phyloP scores from a whole-genome alignment of 35 echinoderm and acorn worm genomes.

The Patiria miniata region DNA sequence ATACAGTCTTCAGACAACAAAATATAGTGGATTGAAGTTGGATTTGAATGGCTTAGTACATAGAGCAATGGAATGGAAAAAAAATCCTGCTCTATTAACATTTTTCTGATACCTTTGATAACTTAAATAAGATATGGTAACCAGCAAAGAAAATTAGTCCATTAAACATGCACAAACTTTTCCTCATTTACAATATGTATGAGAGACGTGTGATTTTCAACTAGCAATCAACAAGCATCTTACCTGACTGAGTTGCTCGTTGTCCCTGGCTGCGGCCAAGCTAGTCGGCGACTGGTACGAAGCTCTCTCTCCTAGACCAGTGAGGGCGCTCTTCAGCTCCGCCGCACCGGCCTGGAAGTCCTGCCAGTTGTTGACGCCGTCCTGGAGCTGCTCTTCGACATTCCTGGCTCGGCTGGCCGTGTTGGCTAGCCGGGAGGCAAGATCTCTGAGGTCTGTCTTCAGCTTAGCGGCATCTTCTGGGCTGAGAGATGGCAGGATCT shows the following conservation, averaged over 20 bases:
- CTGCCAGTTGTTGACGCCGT: constrained; percentile 56
- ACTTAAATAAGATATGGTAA: too few relatives aligned
- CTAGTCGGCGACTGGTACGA: constrained; percentile 44
- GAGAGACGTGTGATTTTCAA: not conserved
- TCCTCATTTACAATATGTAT: too few relatives aligned
- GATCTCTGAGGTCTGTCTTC: constrained; percentile 39
- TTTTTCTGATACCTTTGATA: too few relatives aligned
- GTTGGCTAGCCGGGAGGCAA: constrained; percentile 52
- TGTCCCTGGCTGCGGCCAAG: constrained; percentile 47
- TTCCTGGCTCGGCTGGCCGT: constrained; percentile 32
- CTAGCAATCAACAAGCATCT: not conserved
- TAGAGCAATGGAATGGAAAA: too few relatives aligned
- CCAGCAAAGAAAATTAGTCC: too few relatives aligned
- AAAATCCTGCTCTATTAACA: too few relatives aligned
- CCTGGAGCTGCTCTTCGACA: constrained; percentile 37
- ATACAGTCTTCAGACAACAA: too few relatives aligned
- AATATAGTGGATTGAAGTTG: too few relatives aligned
- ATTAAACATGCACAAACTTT: too few relatives aligned
- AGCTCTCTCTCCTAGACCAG: constrained; percentile 44
- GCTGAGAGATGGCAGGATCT: constrained; percentile 53
- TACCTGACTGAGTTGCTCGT: constrained; percentile 74
- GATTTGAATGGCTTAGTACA: too few relatives aligned
- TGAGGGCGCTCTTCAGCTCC: constrained; percentile 42
- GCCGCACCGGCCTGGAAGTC: constrained; percentile 43
- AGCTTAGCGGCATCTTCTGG: constrained; percentile 37